Base-by-base conservation (phyloP, 2,888 invertebrate genomes). In the Petrolisthes manimaculis region DNA sequence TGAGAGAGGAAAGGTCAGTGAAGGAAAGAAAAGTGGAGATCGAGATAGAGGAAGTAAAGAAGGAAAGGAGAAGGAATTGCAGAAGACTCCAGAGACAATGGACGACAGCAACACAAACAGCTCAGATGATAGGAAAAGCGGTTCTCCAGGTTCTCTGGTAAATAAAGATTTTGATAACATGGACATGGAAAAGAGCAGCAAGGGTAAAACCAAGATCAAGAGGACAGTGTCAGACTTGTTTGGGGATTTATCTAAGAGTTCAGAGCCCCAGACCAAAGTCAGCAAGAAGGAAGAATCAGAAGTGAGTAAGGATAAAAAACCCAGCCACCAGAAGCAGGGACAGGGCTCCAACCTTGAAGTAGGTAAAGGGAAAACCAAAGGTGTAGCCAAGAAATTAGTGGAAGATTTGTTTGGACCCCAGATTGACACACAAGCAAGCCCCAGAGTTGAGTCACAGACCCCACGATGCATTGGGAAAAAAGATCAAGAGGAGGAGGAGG, bases 321-420 rank as follows among this genome's bases (percentile, higher is more conserved):
- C 37, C 37, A 37, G 37, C 9, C 77, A 8, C 12, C 71, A 71
- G 21, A 71, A 71, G 12, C 14, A 12, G 6, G 21, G 21, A 21
- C 71, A 71, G 21, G n/a, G 21, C 6, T 71, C 55, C 21, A n/a
- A n/a, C 4, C 14, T n/a, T 18, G 54, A 79, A 21, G 8, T 55
- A 56, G 12, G 8, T 0, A 67, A 14, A 67, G 81, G 18, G 37
- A 81, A 81, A 24, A 21, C 74, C 9, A 83, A 83, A 53, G 24
- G 56, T 9, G 24, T 14, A 5, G 53, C 37, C 5, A 84, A 85
- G 79, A 85, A 69, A n/a, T 51, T 51, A 1, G 18, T 85, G 4
- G 85, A 85, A 8, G n/a, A 61, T 85, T 69, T 85, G 24, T 85
- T 85, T 69, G 85, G 82, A 61, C 12, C 37, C 37, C 37, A 61